Conservation (phyloP, 2,797 vertebrate genomes). For the Phataginus tricuspis region DNA sequence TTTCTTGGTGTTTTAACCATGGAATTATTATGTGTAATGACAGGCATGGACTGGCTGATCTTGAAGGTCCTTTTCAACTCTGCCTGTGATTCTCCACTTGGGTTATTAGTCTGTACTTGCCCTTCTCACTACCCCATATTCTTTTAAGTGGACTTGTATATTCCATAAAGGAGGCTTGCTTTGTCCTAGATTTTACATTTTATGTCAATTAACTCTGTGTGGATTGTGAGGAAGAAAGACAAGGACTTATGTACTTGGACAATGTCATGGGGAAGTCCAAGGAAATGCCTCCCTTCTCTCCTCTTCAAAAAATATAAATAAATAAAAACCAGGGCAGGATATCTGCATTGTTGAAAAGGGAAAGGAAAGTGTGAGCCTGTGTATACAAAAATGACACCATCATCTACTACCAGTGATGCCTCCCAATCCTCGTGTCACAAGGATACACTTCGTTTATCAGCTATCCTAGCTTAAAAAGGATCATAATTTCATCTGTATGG, state of each 20-base stretch:
- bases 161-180: not conserved
- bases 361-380: not conserved
- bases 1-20: not conserved
- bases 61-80: not conserved
- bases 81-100: not conserved
- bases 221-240: not conserved
- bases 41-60: not conserved
- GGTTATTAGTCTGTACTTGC: not conserved
- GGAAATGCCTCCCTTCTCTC: not conserved
- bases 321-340: not conserved
- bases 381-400: not conserved
- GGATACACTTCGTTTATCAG: not conserved
- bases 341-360: not conserved
- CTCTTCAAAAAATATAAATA: not conserved
- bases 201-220: not conserved
- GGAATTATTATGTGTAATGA: not conserved
- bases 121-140: not conserved
- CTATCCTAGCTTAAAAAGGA: conserved; percentile 30
- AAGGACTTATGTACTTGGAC: not conserved
- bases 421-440: not conserved
- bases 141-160: not conserved
- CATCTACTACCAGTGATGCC: not conserved
- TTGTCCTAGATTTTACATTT: conserved; percentile 27
- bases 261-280: not conserved
- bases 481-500: not conserved